Evolutionary conservation across 2,797 vertebrate genomes (phyloP).

Genomic region (Aphelocoma californica): DNA sequence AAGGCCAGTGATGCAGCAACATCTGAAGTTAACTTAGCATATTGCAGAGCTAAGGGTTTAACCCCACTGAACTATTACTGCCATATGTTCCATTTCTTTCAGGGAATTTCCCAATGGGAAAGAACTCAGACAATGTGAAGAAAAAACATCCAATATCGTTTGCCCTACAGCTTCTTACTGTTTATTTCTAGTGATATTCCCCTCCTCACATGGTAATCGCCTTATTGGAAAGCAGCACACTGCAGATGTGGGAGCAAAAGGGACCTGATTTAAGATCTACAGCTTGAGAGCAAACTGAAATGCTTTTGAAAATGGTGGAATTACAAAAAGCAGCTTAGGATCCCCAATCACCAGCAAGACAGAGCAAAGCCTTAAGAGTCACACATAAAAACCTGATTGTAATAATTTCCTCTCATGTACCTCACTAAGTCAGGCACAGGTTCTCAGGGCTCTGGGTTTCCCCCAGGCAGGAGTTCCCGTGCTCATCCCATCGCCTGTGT

Average conservation of each 20-base stretch:
- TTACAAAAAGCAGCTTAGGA: conserved; percentile 44
- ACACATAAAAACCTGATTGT: neutral
- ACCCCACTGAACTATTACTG: conserved; percentile 65
- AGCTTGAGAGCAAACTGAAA: conserved; percentile 55
- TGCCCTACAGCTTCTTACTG: conserved; percentile 63
- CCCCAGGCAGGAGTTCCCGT: neutral
- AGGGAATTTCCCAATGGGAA: conserved; percentile 68
- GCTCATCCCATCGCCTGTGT: neutral
- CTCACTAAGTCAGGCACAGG: neutral
- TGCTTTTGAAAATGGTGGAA: conserved; percentile 52
- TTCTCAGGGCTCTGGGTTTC: neutral
- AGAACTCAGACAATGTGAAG: conserved; percentile 62
- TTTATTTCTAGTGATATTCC: conserved; percentile 62
- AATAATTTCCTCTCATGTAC: neutral
- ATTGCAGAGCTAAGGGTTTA: conserved; percentile 66
- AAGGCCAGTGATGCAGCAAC: conserved; percentile 62
- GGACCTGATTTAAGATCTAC: conserved; percentile 55
- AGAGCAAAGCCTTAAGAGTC: conserved; percentile 8
- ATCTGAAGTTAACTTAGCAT: conserved; percentile 67
- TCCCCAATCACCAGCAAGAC: neutral
- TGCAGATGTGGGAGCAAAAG: conserved; percentile 54
- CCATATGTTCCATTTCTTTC: conserved; percentile 65
- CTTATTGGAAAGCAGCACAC: conserved; percentile 36
- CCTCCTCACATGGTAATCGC: conserved; percentile 54
- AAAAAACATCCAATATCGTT: conserved; percentile 61